Evolutionary conservation across 2,113 vertebrate genomes (phyloP).

Genomic region (Craseonycteris thonglongyai): DNA sequence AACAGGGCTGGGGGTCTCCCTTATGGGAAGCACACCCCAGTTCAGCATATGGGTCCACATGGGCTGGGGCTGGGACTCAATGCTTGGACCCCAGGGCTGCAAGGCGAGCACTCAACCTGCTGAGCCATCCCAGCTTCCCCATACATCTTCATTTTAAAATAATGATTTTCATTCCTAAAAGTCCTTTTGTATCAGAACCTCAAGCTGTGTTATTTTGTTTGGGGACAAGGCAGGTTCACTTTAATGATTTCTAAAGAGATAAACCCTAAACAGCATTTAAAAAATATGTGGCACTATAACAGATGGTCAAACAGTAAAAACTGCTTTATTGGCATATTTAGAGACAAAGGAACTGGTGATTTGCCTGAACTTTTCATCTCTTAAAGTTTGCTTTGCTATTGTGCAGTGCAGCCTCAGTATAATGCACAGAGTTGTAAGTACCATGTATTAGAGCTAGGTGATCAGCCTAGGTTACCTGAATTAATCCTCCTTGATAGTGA

Average conservation of each 20-base stretch:
- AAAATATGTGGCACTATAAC: background rate
- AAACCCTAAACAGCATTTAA: background rate
- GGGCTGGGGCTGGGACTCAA: too few relatives aligned
- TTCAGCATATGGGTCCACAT: too few relatives aligned
- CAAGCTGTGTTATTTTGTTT: background rate
- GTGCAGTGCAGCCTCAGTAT: background rate
- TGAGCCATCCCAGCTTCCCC: too few relatives aligned
- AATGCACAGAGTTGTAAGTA: background rate
- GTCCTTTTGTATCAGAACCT: background rate
- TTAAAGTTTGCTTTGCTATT: background rate
- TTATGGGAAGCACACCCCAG: too few relatives aligned
- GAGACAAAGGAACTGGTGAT: background rate
- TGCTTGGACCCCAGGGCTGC: too few relatives aligned
- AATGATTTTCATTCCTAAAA: slow-evolving; percentile 30
- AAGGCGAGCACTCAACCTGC: too few relatives aligned
- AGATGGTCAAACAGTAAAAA: background rate
- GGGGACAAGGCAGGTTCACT: background rate
- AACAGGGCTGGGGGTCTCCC: too few relatives aligned
- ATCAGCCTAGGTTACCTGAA: slow-evolving; percentile 31
- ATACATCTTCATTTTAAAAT: slow-evolving; percentile 26
- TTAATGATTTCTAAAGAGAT: slow-evolving; percentile 1
- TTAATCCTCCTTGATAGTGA: slow-evolving; percentile 12
- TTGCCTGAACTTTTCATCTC: slow-evolving; percentile 6
- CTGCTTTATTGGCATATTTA: slow-evolving; percentile 14
- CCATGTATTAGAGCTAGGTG: background rate